phyloP scores from a whole-genome alignment of 2,797 vertebrate species.

The Sorex maritimensis region DNA sequence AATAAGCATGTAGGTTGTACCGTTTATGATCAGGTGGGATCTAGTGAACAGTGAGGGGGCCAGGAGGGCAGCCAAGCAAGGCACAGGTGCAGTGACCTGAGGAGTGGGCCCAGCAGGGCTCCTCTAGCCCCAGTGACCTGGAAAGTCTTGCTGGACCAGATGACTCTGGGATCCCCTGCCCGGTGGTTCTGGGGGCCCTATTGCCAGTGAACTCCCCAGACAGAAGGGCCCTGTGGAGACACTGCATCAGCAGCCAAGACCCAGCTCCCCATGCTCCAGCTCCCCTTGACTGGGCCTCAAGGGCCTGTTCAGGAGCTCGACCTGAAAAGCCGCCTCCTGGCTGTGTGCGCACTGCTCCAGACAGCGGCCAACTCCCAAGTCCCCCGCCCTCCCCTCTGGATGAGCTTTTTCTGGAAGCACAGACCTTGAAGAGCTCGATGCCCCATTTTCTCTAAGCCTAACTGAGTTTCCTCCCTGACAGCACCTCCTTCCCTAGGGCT shows the following conservation, averaged over 20 bases:
- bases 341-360: not conserved
- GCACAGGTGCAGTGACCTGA: accelerated
- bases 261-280: not conserved
- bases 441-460: not conserved
- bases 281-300: not conserved
- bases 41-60: not conserved
- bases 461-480: not conserved
- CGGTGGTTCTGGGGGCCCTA: not conserved
- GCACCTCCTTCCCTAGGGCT: not conserved
- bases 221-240: not conserved
- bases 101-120: not conserved
- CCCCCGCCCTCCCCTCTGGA: not conserved
- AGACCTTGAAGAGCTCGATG: not conserved
- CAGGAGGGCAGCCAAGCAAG: not conserved
- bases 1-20: not conserved
- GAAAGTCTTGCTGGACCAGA: not conserved
- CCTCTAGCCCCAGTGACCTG: not conserved
- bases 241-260: not conserved
- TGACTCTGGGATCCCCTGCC: not conserved
- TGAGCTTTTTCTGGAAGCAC: not conserved
- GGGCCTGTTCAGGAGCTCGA: not conserved
- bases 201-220: not conserved
- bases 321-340: not conserved
- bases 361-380: not conserved
- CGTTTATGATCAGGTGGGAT: not conserved